phyloP scores from a whole-genome alignment of 2,888 invertebrate species.

The Drosophila leonis region DNA sequence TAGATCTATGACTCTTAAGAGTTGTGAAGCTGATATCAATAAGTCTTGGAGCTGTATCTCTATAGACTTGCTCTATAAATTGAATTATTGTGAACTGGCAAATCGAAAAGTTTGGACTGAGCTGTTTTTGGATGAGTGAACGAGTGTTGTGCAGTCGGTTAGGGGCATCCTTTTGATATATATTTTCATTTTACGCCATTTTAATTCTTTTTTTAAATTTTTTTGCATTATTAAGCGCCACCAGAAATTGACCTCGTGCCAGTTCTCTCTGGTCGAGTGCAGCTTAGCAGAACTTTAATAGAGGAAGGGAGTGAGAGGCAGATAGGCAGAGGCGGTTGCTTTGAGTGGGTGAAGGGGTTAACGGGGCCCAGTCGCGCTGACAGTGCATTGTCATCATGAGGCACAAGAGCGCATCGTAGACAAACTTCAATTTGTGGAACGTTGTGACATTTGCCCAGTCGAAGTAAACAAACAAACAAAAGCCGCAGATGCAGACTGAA shows the following conservation, averaged over 20 bases:
- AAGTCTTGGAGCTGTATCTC: no score
- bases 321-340: background rate
- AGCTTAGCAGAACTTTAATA: conserved; percentile 37
- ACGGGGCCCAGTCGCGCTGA: conserved; percentile 30
- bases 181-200: conserved; percentile 10
- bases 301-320: background rate
- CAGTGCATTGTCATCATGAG: conserved; percentile 42
- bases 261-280: conserved; percentile 31
- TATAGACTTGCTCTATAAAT: no score
- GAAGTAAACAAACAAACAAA: conserved; percentile 40
- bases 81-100: background rate
- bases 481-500: conserved; percentile 17
- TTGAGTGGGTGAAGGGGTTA: background rate
- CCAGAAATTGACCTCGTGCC: conserved; percentile 74
- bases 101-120: background rate
- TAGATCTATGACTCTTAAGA: no score
- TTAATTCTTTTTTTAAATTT: conserved; percentile 1
- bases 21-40: no score
- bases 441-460: conserved; percentile 63
- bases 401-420: conserved; percentile 3
- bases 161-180: background rate
- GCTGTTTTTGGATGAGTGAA: background rate
- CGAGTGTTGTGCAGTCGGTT: background rate
- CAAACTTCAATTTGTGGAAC: conserved; percentile 61
- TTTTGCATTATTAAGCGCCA: conserved; percentile 63